Conservation (phyloP, 1,140 invertebrate species). For the Elysia chlorotica region DNA sequence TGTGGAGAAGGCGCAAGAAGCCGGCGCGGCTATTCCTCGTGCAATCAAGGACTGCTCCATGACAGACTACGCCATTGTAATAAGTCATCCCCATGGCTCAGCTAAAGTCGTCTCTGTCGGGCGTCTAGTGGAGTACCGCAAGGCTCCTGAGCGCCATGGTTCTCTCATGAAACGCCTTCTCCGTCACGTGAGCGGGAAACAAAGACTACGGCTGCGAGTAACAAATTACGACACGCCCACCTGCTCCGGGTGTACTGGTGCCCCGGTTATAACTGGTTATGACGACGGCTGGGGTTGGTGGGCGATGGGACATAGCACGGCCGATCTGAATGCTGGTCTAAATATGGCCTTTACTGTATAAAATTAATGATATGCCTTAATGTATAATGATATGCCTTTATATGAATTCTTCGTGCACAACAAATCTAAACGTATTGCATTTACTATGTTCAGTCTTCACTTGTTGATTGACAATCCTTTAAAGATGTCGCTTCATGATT, state of each 20-base stretch:
- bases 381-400: no score
- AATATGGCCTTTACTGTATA: slow-evolving; percentile 15
- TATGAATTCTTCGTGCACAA: no score
- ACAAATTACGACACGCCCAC: slow-evolving; percentile 4
- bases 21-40: not conserved
- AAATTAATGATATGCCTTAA: no score
- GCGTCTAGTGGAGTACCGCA: slow-evolving; percentile 5
- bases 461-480: no score
- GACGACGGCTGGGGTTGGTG: slow-evolving; percentile 17
- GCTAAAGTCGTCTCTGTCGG: slow-evolving; percentile 10
- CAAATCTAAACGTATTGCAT: no score
- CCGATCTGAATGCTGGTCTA: slow-evolving; percentile 1
- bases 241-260: slow-evolving; percentile 16
- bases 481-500: no score
- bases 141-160: slow-evolving; percentile 1
- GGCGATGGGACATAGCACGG: slow-evolving; percentile 1
- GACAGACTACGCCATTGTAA: slow-evolving; percentile 15
- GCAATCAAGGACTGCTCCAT: not conserved
- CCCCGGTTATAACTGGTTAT: slow-evolving; percentile 16
- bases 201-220: not conserved
- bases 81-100: slow-evolving; percentile 12
- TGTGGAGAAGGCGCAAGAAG: not conserved
- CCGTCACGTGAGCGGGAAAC: not conserved
- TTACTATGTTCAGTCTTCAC: no score
- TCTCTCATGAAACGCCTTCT: slow-evolving; percentile 2